These are phyloP conservation scores for Antidorcas marsupialis DNA, from an alignment of 2,113 vertebrate genomes.

Conservation along the genomic window DNA sequence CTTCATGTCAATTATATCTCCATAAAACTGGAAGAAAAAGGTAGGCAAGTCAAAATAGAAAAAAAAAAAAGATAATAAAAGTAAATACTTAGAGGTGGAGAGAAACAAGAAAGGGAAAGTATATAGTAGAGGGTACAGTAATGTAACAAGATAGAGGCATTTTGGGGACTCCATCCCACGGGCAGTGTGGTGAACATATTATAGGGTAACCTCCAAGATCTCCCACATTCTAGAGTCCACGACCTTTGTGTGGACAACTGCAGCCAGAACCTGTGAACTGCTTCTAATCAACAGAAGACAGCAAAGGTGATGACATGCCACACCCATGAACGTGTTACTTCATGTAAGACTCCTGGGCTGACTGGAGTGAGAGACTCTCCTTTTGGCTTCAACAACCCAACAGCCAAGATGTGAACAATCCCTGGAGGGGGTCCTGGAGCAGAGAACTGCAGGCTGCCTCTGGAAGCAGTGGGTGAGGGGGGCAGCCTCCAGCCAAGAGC, in stretches of 20 bases:
- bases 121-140: accelerated
- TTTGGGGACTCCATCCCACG: accelerated
- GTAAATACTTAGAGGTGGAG: not conserved
- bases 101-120: not conserved
- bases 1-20: not conserved
- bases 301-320: not conserved
- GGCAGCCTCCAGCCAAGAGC: not conserved
- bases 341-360: not conserved
- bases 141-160: accelerated
- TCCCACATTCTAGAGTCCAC: no score
- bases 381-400: not conserved
- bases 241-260: not conserved
- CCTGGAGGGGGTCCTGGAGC: accelerated
- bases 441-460: accelerated
- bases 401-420: not conserved
- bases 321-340: not conserved
- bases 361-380: not conserved
- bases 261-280: not conserved
- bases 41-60: not conserved
- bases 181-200: not conserved
- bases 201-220: not conserved
- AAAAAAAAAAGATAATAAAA: not conserved
- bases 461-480: no score
- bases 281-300: not conserved
- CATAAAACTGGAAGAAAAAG: not conserved